Percentiles rank a stretch among this genome's conserved stretches.
Conservation (phyloP, 2,113 vertebrate species). For the Hyla sarda region DNA sequence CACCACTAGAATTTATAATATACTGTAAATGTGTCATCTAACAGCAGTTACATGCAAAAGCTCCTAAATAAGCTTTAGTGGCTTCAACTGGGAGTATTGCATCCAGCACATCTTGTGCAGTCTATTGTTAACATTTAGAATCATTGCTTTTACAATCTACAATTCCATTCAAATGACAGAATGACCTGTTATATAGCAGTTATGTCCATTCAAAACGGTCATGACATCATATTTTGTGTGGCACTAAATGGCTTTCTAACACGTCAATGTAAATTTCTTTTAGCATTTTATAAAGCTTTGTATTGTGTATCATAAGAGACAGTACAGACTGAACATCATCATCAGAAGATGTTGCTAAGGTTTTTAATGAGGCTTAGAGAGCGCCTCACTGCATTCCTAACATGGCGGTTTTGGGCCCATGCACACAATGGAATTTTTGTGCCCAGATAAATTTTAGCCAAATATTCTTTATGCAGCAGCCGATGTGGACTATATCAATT, state of each 20-base stretch:
- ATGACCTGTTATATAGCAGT: not conserved
- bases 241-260: not conserved
- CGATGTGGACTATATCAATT: no score
- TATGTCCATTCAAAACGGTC: not conserved
- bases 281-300: not conserved
- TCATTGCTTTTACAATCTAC: no score
- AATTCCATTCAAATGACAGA: not conserved
- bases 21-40: not conserved
- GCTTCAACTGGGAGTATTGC: no score
- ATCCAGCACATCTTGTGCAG: no score
- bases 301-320: not conserved
- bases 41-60: not conserved
- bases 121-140: no score
- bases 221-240: not conserved
- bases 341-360: not conserved
- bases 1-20: not conserved
- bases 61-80: not conserved
- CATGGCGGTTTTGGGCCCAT: no score
- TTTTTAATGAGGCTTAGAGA: constrained; percentile 2
- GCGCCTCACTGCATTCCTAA: no score
- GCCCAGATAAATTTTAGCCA: no score
- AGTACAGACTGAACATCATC: not conserved
- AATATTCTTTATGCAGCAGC: no score
- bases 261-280: not conserved
- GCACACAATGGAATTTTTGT: no score